Percentiles rank a stretch among this genome's conserved stretches.
Conservation (phyloP, 1,140 invertebrate genomes). For the Leptinotarsa texana region DNA sequence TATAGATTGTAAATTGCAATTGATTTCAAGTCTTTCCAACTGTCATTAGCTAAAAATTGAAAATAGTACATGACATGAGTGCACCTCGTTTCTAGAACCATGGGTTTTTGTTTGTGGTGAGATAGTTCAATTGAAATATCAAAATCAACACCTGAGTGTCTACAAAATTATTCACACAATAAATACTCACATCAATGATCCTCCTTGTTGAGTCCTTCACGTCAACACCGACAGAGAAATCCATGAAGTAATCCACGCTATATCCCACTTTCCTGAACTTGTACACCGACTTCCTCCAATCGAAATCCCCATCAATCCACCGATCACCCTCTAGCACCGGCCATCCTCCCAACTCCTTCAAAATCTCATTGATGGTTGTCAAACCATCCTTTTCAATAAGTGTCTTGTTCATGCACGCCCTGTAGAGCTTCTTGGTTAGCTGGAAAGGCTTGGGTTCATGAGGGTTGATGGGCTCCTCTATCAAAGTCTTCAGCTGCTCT, state of each 20-base stretch:
- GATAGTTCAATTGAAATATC: too few species aligned
- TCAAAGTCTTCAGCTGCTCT: conserved; percentile 74
- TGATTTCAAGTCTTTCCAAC: too few species aligned
- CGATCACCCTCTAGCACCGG: conserved; percentile 78
- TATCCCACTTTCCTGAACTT: conserved; percentile 79
- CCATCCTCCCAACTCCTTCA: conserved; percentile 86
- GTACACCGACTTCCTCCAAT: conserved; percentile 83
- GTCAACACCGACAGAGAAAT: conserved; percentile 87
- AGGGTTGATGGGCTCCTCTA: conserved; percentile 68
- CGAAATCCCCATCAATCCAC: conserved; percentile 70
- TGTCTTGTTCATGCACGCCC: conserved; percentile 83
- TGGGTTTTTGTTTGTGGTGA: too few species aligned
- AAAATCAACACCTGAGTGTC: too few species aligned
- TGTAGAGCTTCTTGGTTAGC: conserved; percentile 77
- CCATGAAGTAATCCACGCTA: conserved; percentile 89
- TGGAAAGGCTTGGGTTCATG: conserved; percentile 74
- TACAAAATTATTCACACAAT: too few species aligned
- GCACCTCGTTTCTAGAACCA: too few species aligned
- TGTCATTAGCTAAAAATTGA: too few species aligned
- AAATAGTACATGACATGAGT: too few species aligned
- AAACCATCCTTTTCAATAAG: conserved; percentile 75
- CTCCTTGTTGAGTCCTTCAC: conserved; percentile 87
- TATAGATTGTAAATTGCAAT: too few species aligned
- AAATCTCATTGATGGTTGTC: conserved; percentile 69
- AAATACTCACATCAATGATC: conserved; percentile 79